Conservation (phyloP, 2,797 vertebrate species). For the Manis javanica region DNA sequence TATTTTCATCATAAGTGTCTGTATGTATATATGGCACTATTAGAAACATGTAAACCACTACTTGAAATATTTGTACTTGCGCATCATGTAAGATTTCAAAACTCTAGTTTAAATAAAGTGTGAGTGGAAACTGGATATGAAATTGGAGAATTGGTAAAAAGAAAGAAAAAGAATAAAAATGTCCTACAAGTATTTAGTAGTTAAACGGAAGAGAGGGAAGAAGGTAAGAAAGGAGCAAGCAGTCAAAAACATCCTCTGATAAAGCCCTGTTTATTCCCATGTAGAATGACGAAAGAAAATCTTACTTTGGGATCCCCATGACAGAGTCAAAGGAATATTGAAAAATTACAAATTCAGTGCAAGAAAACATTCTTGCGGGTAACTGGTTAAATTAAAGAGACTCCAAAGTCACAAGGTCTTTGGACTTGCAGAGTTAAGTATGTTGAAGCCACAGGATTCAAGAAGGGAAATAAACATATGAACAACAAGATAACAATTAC, state of each 20-base stretch:
- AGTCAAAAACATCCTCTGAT: background rate
- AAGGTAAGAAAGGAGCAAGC: background rate
- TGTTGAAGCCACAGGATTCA: background rate
- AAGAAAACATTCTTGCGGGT: background rate
- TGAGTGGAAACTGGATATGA: background rate
- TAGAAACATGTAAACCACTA: background rate
- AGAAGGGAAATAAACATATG: background rate
- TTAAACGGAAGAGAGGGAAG: background rate
- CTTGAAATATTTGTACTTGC: background rate
- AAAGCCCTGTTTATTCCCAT: background rate
- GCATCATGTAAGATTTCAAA: background rate
- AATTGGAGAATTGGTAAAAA: background rate
- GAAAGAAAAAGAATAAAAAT: conserved; percentile 13
- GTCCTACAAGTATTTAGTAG: background rate
- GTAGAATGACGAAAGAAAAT: background rate
- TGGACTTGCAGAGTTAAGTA: background rate
- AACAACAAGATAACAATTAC: background rate
- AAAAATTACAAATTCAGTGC: background rate
- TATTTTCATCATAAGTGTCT: background rate
- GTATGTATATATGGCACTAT: background rate
- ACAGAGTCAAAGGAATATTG: conserved; percentile 27
- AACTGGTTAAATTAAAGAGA: background rate
- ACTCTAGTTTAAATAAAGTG: background rate
- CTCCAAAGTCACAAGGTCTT: background rate
- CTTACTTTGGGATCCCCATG: background rate